These are phyloP conservation scores for Alethe diademata DNA, from an alignment of 2,113 vertebrate genomes.

Conservation along the genomic window DNA sequence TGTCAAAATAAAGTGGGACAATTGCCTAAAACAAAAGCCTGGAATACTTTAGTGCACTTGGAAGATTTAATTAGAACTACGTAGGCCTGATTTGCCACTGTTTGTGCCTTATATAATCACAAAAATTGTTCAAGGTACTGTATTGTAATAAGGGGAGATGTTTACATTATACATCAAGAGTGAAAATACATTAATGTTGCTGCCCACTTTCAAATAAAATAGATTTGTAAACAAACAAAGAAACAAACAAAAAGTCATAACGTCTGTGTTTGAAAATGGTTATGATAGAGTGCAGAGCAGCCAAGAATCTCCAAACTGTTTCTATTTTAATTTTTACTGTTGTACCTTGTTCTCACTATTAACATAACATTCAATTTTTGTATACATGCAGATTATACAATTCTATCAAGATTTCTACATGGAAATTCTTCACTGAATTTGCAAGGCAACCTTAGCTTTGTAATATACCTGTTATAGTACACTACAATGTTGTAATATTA, in stretches of 20 bases:
- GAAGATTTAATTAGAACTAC: background rate
- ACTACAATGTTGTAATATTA: background rate
- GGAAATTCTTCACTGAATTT: background rate
- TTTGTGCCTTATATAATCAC: background rate
- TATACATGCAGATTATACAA: background rate
- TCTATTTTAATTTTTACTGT: background rate
- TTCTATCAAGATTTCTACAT: background rate
- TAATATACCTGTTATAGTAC: background rate
- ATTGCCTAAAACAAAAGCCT: constrained; percentile 26
- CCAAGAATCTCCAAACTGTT: background rate
- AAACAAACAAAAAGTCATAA: background rate
- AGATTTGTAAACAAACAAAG: background rate
- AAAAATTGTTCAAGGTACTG: background rate
- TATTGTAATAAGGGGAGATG: background rate
- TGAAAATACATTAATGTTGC: background rate
- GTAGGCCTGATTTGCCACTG: background rate
- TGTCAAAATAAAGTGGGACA: constrained; percentile 34
- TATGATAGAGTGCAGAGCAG: background rate
- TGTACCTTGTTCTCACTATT: background rate
- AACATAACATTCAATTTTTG: background rate
- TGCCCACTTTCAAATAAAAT: background rate
- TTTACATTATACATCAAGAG: background rate
- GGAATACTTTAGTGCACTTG: background rate
- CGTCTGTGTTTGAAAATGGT: background rate
- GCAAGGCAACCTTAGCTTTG: background rate